Evolutionary conservation across 2,797 vertebrate species (phyloP).

Genomic region (Eleutherodactylus coqui): DNA sequence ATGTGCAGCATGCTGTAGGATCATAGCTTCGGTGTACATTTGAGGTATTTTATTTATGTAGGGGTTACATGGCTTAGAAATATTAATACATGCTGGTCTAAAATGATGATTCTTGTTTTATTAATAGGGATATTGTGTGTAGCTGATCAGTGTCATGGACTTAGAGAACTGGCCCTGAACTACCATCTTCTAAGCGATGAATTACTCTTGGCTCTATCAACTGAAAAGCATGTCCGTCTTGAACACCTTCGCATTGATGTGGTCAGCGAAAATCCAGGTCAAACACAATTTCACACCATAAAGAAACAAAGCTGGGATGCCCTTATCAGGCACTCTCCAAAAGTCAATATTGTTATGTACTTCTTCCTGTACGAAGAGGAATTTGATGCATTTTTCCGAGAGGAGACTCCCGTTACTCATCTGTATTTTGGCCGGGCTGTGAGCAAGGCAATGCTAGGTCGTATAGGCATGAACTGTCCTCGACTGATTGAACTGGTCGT

Average conservation of each 20-base stretch:
- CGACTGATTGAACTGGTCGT: slow-evolving; percentile 78
- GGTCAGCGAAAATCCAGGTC: slow-evolving; percentile 78
- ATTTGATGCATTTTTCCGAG: slow-evolving; percentile 78
- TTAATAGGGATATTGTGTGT: slow-evolving; percentile 76
- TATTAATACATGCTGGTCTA: neutral
- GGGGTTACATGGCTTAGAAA: no score
- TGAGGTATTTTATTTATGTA: no score
- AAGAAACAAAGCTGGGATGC: slow-evolving; percentile 81
- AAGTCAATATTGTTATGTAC: slow-evolving; percentile 81
- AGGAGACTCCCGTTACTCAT: slow-evolving; percentile 79
- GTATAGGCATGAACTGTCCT: slow-evolving; percentile 78
- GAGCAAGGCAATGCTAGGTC: slow-evolving; percentile 78
- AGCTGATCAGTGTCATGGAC: slow-evolving; percentile 78
- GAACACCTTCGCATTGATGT: slow-evolving; percentile 79
- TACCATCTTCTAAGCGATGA: slow-evolving; percentile 77
- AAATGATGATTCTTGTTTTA: neutral
- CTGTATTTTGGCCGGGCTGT: slow-evolving; percentile 79
- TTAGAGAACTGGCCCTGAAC: slow-evolving; percentile 77
- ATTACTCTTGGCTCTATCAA: slow-evolving; percentile 77
- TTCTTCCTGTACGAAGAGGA: slow-evolving; percentile 81
- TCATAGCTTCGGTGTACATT: no score
- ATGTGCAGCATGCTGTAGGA: no score
- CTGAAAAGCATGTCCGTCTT: slow-evolving; percentile 79
- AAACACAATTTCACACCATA: slow-evolving; percentile 77
- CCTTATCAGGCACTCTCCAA: slow-evolving; percentile 77